phyloP scores from a whole-genome alignment of 2,888 invertebrate species.

The Pterobdella sp. region DNA sequence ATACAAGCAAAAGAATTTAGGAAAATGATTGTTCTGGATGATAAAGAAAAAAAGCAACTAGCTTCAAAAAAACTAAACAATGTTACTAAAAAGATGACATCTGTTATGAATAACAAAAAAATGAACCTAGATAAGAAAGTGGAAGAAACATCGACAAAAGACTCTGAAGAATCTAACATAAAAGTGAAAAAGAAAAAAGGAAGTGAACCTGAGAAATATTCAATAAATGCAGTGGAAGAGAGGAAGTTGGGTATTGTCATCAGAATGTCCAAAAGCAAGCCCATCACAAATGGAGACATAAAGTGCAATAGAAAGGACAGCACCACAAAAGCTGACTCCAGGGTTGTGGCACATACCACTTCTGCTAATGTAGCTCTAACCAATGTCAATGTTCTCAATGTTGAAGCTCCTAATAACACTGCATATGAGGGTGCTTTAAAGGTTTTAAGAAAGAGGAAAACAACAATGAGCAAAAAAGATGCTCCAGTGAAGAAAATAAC shows the following conservation, averaged over 20 bases:
- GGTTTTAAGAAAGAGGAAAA: no score
- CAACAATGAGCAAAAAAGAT: no score
- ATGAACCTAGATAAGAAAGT: background rate
- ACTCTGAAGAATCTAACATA: background rate
- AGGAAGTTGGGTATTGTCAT: conserved; percentile 26
- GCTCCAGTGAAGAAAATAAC: no score
- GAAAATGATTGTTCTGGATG: conserved; percentile 21
- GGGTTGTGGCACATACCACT: background rate
- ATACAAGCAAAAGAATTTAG: conserved; percentile 25
- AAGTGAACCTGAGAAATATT: conserved; percentile 22
- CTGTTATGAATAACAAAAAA: background rate
- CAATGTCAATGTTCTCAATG: no score
- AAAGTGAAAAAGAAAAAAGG: background rate
- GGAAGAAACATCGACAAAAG: background rate
- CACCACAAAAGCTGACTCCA: background rate
- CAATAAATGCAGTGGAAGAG: conserved; percentile 19
- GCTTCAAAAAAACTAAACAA: background rate
- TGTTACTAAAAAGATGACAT: background rate
- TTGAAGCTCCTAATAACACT: no score
- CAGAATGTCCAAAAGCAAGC: conserved; percentile 5
- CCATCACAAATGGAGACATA: background rate
- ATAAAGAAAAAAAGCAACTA: conserved; percentile 18
- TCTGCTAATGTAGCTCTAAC: no score
- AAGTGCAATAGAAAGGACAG: background rate
- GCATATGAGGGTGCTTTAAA: no score